Percentiles rank a stretch among this genome's conserved stretches.
Evolutionary conservation across 2,797 vertebrate species (phyloP).

Genomic region (Myotis pilosus): DNA sequence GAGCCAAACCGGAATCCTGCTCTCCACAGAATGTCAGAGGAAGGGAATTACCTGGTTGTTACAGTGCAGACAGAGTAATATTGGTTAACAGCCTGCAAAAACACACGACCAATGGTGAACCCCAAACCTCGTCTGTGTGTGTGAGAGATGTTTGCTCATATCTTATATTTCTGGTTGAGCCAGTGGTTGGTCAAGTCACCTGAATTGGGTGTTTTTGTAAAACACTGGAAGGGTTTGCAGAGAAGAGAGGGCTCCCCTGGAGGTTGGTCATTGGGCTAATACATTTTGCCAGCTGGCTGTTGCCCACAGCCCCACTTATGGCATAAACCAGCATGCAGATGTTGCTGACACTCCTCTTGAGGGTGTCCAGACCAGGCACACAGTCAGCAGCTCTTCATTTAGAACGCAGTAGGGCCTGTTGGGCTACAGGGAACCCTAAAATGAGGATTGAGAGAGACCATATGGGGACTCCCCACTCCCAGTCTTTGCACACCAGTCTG

Average conservation of each 20-base stretch:
- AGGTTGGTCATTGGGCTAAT: not conserved
- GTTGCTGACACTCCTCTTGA: not conserved
- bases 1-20: not conserved
- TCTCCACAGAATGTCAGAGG: not conserved
- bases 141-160: not conserved
- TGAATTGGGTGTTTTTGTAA: not conserved
- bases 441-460: not conserved
- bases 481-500: not conserved
- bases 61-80: not conserved
- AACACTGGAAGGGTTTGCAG: not conserved
- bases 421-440: not conserved
- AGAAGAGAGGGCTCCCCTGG: not conserved
- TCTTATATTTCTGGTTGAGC: not conserved
- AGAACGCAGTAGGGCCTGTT: not conserved
- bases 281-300: not conserved
- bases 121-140: not conserved
- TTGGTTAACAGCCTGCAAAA: not conserved
- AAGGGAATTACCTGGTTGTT: not conserved
- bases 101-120: not conserved
- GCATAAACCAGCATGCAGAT: not conserved
- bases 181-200: not conserved
- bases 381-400: not conserved
- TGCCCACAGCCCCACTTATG: not conserved
- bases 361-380: not conserved
- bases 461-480: not conserved